Evolutionary conservation across 2,888 invertebrate species (phyloP).

Genomic region (Lithophane leautieri): DNA sequence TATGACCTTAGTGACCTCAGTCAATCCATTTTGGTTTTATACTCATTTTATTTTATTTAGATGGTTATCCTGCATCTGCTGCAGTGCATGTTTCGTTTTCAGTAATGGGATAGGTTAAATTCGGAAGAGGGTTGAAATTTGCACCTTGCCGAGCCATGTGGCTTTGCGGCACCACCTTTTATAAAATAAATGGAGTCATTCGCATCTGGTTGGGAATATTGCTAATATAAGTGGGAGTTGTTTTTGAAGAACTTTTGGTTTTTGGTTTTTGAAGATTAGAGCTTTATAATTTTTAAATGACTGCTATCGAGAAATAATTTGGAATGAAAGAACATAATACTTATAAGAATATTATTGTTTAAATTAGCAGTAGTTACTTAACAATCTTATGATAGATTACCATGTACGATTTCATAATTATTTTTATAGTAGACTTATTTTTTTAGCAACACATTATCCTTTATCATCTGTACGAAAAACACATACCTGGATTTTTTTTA

Average conservation of each 20-base stretch:
- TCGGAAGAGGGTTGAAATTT: slow-evolving; percentile 43
- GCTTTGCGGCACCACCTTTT: slow-evolving; percentile 40
- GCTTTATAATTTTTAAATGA: too few species aligned
- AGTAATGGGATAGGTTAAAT: slow-evolving; percentile 38
- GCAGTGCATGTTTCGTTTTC: slow-evolving; percentile 34
- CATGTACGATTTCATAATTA: too few species aligned
- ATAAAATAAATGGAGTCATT: slow-evolving; percentile 25
- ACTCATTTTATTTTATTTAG: slow-evolving; percentile 32
- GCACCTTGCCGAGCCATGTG: slow-evolving; percentile 61
- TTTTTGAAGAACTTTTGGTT: background rate
- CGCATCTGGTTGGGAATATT: slow-evolving; percentile 36
- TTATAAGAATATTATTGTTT: too few species aligned
- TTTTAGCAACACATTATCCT: too few species aligned
- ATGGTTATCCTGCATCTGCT: slow-evolving; percentile 48
- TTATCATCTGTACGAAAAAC: background rate
- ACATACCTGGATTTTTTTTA: too few species aligned
- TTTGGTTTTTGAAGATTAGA: background rate
- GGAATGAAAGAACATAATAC: too few species aligned
- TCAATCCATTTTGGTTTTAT: slow-evolving; percentile 32
- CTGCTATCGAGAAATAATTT: too few species aligned
- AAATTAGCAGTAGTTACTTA: too few species aligned
- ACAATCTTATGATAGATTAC: too few species aligned
- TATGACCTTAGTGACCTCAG: slow-evolving; percentile 17
- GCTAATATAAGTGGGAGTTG: slow-evolving; percentile 8
- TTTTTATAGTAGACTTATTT: too few species aligned